phyloP scores from a whole-genome alignment of 23 tunicate genomes.

The Halocynthia aurantium region DNA sequence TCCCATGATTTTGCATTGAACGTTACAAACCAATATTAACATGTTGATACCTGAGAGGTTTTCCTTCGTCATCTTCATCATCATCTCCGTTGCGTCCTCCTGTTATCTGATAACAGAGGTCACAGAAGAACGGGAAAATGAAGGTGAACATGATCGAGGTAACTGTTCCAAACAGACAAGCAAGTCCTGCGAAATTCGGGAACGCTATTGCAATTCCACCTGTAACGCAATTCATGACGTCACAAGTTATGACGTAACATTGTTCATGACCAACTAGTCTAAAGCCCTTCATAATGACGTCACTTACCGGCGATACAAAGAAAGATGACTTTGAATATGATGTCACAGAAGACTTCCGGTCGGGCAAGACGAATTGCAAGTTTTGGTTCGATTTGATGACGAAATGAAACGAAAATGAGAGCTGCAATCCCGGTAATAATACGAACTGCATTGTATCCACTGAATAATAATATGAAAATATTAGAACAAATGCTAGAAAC shows the following conservation, averaged over 20 bases:
- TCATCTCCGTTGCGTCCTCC: slow-evolving; percentile 1
- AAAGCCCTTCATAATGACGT: neutral
- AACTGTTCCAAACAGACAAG: slow-evolving; percentile 28
- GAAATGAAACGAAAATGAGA: slow-evolving; percentile 15
- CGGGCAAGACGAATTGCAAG: neutral
- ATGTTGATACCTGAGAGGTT: too few relatives aligned
- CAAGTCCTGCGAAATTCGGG: slow-evolving; percentile 13
- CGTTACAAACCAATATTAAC: too few relatives aligned
- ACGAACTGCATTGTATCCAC: neutral
- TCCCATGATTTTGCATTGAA: neutral
- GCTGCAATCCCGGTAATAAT: neutral
- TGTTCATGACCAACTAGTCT: too few relatives aligned
- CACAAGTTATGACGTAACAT: too few relatives aligned
- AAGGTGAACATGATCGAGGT: slow-evolving; percentile 19
- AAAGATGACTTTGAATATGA: slow-evolving; percentile 18
- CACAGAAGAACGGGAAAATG: slow-evolving; percentile 17
- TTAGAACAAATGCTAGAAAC: too few relatives aligned
- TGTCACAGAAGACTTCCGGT: slow-evolving; percentile 17
- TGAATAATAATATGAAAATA: neutral
- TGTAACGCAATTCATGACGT: neutral
- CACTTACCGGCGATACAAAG: slow-evolving; percentile 14
- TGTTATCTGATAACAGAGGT: slow-evolving; percentile 7
- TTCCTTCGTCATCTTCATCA: slow-evolving; percentile 14
- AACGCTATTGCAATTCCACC: slow-evolving; percentile 12
- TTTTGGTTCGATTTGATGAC: slow-evolving; percentile 28